phyloP scores from a whole-genome alignment of 1,140 invertebrate genomes.

The Akabosia matsudoensis region DNA sequence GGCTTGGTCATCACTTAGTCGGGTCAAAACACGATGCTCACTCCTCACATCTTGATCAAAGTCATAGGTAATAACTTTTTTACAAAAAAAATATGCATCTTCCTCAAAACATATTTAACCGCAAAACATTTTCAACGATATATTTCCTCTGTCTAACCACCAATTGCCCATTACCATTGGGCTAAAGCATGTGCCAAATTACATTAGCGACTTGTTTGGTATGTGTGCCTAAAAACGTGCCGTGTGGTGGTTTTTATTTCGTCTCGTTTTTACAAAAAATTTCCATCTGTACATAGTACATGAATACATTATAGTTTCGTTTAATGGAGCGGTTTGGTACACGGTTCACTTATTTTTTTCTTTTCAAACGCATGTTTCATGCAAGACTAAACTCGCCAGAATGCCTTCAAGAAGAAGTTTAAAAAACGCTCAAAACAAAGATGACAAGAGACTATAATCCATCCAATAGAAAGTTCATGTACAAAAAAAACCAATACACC shows the following conservation, averaged over 20 bases:
- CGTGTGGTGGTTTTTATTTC: too few species aligned
- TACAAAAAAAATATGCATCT: not conserved
- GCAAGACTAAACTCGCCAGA: not conserved
- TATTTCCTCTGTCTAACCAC: not conserved
- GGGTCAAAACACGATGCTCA: slow-evolving; percentile 46
- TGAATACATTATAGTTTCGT: not conserved
- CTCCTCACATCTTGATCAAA: slow-evolving; percentile 44
- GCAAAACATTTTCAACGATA: too few species aligned
- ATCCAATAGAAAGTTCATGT: not conserved
- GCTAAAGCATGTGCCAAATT: too few species aligned
- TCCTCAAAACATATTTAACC: too few species aligned
- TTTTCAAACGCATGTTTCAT: slow-evolving; percentile 11
- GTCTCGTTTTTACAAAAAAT: too few species aligned
- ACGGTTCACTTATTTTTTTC: slow-evolving; percentile 12
- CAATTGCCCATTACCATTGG: not conserved
- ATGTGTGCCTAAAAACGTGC: too few species aligned
- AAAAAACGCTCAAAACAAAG: too few species aligned
- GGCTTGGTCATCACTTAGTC: slow-evolving; percentile 42
- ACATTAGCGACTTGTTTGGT: too few species aligned
- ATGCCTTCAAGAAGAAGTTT: too few species aligned
- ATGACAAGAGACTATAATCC: not conserved
- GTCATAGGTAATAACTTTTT: slow-evolving; percentile 40
- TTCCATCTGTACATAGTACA: not conserved
- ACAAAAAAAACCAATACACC: slow-evolving; percentile 2
- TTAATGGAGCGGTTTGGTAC: slow-evolving; percentile 11